phyloP scores from a whole-genome alignment of 1,140 invertebrate species.

The Mesaphorura yosii region DNA sequence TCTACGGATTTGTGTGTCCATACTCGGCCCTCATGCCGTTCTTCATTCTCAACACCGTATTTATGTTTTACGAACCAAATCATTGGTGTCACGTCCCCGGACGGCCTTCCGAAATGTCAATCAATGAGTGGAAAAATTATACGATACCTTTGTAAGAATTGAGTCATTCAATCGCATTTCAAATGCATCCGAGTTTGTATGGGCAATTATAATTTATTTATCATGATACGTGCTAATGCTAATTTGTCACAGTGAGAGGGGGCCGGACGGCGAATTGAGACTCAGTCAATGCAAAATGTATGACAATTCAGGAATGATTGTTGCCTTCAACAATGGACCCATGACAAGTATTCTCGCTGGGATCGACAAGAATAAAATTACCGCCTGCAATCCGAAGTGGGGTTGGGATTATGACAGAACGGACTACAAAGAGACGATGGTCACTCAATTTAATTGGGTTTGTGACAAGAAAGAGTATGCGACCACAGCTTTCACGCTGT shows the following conservation, averaged over 20 bases:
- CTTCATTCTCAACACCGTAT: conserved; percentile 8
- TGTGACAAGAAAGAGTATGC: conserved; percentile 19
- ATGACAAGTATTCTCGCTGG: too few species aligned
- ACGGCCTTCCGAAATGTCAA: background rate
- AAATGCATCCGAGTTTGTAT: too few species aligned
- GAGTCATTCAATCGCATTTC: too few species aligned
- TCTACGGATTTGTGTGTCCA: conserved; percentile 15
- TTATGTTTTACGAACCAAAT: conserved; percentile 19
- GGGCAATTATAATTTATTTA: too few species aligned
- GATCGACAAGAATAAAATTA: too few species aligned
- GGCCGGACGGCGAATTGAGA: conserved; percentile 14
- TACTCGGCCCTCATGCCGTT: conserved; percentile 9
- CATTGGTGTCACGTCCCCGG: conserved; percentile 20
- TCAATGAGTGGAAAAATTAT: background rate
- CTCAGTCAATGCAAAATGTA: conserved; percentile 24
- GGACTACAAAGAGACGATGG: conserved; percentile 25
- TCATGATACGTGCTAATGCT: too few species aligned
- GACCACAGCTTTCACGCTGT: conserved; percentile 18
- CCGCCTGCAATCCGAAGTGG: too few species aligned
- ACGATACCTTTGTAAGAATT: too few species aligned
- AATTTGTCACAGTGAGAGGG: too few species aligned
- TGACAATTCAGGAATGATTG: too few species aligned
- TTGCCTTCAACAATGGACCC: too few species aligned
- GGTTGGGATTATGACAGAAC: conserved; percentile 28
- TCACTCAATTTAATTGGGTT: conserved; percentile 25